A percentile compares a stretch with the other conserved stretches of the same genome.
Conservation (phyloP, 2,797 vertebrate genomes). For the Falco berigora region DNA sequence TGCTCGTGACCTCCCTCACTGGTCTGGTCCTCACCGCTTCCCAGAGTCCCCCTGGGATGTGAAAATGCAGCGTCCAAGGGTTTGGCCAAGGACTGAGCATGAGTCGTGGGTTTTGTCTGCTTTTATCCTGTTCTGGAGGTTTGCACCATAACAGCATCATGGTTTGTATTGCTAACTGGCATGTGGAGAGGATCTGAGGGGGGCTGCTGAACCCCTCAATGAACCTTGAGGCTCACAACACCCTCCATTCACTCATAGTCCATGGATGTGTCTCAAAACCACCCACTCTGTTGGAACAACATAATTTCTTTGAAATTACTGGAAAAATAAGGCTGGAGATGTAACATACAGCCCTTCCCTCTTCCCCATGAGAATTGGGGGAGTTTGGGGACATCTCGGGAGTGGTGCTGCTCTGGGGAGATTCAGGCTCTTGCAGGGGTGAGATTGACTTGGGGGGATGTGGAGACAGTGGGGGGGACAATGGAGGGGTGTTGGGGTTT, state of each 20-base stretch:
- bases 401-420: neutral
- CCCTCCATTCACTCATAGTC: fast-evolving
- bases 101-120: neutral
- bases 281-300: fast-evolving
- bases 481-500: fast-evolving
- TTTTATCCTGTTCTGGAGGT: neutral
- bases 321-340: fast-evolving
- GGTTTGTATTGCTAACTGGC: neutral
- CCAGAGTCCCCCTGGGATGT: neutral
- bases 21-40: neutral
- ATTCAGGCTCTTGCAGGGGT: neutral
- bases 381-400: fast-evolving
- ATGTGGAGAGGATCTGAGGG: fast-evolving
- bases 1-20: neutral
- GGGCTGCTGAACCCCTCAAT: neutral
- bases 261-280: fast-evolving
- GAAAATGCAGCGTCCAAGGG: no score
- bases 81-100: neutral
- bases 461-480: neutral
- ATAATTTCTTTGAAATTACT: fast-evolving
- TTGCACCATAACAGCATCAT: fast-evolving
- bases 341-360: neutral
- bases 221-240: fast-evolving
- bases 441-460: neutral
- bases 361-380: fast-evolving